Evolutionary conservation across 1,140 invertebrate species (phyloP).

Genomic region (Cecropterus lyciades): DNA sequence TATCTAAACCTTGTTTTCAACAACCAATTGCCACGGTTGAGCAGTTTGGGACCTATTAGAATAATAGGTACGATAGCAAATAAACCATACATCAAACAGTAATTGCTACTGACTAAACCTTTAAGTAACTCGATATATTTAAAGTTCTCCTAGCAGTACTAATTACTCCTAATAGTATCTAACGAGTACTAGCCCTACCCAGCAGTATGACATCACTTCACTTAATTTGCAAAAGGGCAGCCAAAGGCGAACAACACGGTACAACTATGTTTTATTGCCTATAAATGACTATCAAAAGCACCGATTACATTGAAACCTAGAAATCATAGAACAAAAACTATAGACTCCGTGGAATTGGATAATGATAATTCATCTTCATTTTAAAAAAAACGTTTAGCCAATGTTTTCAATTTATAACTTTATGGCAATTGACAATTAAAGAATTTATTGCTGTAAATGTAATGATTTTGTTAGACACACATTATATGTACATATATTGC

Average conservation of each 20-base stretch:
- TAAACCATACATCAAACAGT: neutral
- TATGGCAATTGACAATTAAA: too few species aligned
- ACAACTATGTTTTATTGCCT: constrained; percentile 3
- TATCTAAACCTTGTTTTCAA: too few species aligned
- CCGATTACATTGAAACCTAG: constrained; percentile 6
- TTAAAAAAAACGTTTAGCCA: too few species aligned
- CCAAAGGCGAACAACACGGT: constrained; percentile 6
- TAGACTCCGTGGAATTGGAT: neutral
- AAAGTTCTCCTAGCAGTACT: neutral
- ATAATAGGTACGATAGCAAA: too few species aligned
- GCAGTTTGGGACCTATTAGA: too few species aligned
- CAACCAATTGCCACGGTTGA: too few species aligned
- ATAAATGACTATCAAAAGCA: constrained; percentile 19
- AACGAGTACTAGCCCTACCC: neutral
- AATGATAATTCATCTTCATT: too few species aligned
- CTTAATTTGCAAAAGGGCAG: neutral
- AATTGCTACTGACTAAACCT: neutral
- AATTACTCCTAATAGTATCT: neutral
- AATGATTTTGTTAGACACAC: too few species aligned
- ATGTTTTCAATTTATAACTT: too few species aligned
- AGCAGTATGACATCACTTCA: neutral
- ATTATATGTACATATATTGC: too few species aligned
- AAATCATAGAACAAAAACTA: neutral
- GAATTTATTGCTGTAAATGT: too few species aligned
- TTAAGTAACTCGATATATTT: constrained; percentile 1